phyloP scores from a whole-genome alignment of 2,113 vertebrate genomes.

The Tragelaphus buxtoni region DNA sequence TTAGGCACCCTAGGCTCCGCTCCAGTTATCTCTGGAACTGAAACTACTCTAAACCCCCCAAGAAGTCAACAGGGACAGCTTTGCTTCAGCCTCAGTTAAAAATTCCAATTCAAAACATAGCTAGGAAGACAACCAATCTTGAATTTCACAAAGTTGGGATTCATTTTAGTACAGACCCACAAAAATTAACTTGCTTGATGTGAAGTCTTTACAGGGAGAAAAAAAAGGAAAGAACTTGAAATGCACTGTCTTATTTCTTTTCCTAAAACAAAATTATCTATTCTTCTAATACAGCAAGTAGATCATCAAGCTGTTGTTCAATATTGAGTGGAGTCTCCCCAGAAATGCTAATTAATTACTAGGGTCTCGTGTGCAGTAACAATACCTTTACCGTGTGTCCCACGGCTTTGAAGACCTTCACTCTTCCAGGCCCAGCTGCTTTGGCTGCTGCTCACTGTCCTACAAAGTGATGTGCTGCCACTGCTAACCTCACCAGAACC shows the following conservation, averaged over 20 bases:
- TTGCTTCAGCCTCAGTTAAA: neutral
- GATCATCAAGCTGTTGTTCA: neutral
- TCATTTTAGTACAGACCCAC: neutral
- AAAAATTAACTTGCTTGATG: neutral
- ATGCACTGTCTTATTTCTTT: neutral
- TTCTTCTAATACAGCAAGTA: neutral
- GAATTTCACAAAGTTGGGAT: neutral
- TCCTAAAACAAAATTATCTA: neutral
- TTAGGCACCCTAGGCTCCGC: neutral
- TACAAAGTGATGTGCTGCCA: neutral
- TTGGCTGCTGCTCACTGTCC: slow-evolving; percentile 47
- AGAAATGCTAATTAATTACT: neutral
- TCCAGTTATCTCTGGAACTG: neutral
- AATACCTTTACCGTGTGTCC: slow-evolving; percentile 49
- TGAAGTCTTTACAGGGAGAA: neutral
- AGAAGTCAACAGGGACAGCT: neutral
- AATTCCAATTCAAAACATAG: neutral
- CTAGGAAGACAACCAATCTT: neutral
- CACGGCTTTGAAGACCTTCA: slow-evolving; percentile 59
- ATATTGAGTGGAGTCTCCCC: neutral
- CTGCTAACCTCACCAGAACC: neutral
- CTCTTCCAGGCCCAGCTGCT: slow-evolving; percentile 64
- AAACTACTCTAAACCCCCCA: neutral
- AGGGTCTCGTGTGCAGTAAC: neutral
- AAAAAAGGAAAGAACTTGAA: neutral